A percentile compares a stretch with the other conserved stretches of the same genome.
Conservation (phyloP, 2,113 vertebrate genomes). For the Cacatua alba region DNA sequence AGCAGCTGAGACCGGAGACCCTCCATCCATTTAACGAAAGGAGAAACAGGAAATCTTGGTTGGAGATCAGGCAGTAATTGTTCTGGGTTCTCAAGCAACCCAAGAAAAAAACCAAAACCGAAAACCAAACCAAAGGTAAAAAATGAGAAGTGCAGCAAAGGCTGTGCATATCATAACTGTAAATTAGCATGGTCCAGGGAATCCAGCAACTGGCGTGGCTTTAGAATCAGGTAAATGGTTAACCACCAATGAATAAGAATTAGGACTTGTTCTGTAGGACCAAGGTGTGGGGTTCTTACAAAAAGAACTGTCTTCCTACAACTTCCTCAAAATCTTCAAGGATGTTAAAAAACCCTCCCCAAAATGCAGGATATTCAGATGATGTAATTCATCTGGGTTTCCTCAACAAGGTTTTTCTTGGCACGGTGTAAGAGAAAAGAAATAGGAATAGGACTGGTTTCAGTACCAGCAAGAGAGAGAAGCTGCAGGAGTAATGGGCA, state of each 20-base stretch:
- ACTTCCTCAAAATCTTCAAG: neutral
- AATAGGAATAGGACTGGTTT: neutral
- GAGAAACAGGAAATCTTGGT: neutral
- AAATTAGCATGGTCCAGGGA: neutral
- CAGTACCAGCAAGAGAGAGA: neutral
- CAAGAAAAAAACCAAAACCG: neutral
- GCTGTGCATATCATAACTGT: too few species aligned
- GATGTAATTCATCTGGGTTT: neutral
- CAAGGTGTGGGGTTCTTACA: neutral
- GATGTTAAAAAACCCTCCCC: fast-evolving
- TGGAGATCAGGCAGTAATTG: neutral
- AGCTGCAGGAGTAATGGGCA: neutral
- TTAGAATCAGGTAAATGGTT: neutral
- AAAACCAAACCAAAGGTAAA: neutral
- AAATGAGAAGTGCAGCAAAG: neutral
- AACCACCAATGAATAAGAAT: neutral
- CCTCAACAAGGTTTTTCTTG: neutral
- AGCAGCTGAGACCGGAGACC: neutral
- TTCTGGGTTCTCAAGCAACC: neutral
- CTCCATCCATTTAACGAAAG: neutral
- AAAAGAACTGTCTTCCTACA: neutral
- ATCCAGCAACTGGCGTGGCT: neutral
- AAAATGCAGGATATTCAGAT: neutral
- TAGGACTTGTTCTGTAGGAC: neutral
- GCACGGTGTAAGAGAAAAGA: neutral